These are phyloP conservation scores for Mustelus asterias DNA, from an alignment of 2,113 vertebrate genomes.

Conservation along the genomic window DNA sequence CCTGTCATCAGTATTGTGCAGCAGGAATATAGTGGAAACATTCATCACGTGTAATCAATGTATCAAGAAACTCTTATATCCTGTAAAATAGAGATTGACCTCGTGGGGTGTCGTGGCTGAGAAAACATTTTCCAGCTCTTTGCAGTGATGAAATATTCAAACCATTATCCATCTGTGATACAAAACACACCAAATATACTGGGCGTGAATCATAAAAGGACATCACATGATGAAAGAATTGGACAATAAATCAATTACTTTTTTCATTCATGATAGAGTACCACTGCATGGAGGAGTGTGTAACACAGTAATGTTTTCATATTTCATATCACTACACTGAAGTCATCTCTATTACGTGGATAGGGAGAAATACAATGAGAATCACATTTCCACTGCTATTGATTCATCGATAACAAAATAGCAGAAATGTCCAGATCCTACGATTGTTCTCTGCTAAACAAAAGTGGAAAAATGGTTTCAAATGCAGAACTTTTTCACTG, in stretches of 20 bases:
- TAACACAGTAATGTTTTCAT: neutral
- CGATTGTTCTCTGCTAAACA: neutral
- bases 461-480: neutral
- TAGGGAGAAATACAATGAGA: neutral
- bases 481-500: neutral
- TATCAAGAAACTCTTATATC: neutral
- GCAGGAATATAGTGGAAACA: neutral
- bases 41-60: neutral
- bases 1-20: neutral
- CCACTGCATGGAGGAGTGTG: neutral
- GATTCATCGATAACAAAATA: neutral
- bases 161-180: neutral
- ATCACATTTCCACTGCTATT: neutral
- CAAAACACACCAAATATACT: neutral
- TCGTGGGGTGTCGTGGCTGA: neutral
- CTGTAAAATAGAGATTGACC: neutral
- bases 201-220: neutral
- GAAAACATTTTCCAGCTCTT: neutral
- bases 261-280: neutral
- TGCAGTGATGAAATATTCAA: neutral
- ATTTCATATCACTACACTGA: too few species aligned
- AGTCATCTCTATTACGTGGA: neutral
- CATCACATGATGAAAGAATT: neutral
- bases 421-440: neutral
- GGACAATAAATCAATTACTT: neutral